Conservation (phyloP, 1,140 invertebrate genomes). For the Drosophila pectinifera region DNA sequence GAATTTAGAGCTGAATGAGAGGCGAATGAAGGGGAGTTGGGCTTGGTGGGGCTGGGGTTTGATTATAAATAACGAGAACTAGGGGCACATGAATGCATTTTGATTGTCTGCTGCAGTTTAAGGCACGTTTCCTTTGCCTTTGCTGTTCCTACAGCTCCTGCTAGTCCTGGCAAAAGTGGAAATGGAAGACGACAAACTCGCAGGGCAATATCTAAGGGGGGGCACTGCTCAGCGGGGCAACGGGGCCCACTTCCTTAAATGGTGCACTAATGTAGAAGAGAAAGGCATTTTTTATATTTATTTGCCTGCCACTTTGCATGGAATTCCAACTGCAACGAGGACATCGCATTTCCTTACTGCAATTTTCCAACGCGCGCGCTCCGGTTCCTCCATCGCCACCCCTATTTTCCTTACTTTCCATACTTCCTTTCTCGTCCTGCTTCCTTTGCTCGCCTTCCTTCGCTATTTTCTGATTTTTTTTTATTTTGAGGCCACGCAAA, state of each 20-base stretch:
- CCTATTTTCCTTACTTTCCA: slow-evolving; percentile 21
- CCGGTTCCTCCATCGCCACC: slow-evolving; percentile 29
- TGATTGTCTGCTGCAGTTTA: slow-evolving; percentile 79
- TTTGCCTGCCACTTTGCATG: slow-evolving; percentile 70
- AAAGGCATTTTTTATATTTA: slow-evolving; percentile 74
- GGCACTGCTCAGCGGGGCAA: slow-evolving; percentile 2
- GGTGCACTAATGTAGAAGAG: slow-evolving; percentile 75
- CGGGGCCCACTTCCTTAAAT: slow-evolving; percentile 69
- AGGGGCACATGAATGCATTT: slow-evolving; percentile 82
- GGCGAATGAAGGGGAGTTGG: slow-evolving; percentile 38
- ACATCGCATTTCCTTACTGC: slow-evolving; percentile 80
- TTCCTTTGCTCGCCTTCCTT: slow-evolving; percentile 20
- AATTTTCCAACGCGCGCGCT: slow-evolving; percentile 71
- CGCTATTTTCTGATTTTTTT: slow-evolving; percentile 35
- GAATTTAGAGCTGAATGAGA: slow-evolving; percentile 65
- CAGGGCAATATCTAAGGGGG: slow-evolving; percentile 19
- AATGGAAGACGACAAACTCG: slow-evolving; percentile 61
- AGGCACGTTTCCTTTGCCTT: slow-evolving; percentile 70
- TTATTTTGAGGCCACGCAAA: slow-evolving; percentile 78
- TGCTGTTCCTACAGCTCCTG: slow-evolving; percentile 2
- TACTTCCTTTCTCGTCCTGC: slow-evolving; percentile 19
- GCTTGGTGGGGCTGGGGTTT: slow-evolving; percentile 15
- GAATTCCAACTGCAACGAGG: slow-evolving; percentile 63
- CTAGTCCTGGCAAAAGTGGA: slow-evolving; percentile 29
- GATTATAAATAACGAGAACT: slow-evolving; percentile 81